phyloP scores from a whole-genome alignment of 2,797 vertebrate species.

The Xenops minutus region DNA sequence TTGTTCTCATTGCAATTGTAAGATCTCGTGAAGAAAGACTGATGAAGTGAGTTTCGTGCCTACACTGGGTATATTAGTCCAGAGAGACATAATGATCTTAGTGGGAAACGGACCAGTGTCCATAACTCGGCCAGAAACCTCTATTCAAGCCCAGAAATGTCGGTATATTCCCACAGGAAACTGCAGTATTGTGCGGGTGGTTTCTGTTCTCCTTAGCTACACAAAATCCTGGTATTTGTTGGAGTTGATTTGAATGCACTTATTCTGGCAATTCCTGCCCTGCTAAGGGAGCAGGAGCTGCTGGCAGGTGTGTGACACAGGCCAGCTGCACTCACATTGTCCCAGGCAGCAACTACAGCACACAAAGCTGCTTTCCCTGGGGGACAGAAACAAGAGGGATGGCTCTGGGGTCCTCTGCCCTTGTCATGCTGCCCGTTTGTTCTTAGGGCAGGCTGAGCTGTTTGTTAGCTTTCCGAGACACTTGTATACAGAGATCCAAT shows the following conservation, averaged over 20 bases:
- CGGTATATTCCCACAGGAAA: constrained; percentile 24
- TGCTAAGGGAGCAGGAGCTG: background rate
- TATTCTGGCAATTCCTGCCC: background rate
- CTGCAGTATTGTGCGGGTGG: background rate
- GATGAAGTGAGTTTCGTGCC: background rate
- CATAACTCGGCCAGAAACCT: background rate
- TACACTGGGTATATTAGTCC: background rate
- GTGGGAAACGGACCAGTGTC: background rate
- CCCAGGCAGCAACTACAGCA: fast-evolving
- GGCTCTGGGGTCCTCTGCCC: background rate
- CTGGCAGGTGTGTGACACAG: background rate
- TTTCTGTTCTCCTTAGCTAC: background rate
- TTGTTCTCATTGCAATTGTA: background rate
- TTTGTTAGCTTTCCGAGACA: background rate
- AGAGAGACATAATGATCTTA: background rate
- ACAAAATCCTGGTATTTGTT: background rate
- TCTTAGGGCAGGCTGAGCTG: background rate
- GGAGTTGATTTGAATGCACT: background rate
- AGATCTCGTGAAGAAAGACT: background rate
- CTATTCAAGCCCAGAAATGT: constrained; percentile 7
- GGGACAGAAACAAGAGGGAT: background rate
- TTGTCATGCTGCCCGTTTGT: background rate
- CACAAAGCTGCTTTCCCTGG: background rate
- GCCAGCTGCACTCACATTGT: background rate
- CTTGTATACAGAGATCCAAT: background rate